Base-by-base conservation (phyloP, 2,888 invertebrate species). In the Drosophila gaucha region DNA sequence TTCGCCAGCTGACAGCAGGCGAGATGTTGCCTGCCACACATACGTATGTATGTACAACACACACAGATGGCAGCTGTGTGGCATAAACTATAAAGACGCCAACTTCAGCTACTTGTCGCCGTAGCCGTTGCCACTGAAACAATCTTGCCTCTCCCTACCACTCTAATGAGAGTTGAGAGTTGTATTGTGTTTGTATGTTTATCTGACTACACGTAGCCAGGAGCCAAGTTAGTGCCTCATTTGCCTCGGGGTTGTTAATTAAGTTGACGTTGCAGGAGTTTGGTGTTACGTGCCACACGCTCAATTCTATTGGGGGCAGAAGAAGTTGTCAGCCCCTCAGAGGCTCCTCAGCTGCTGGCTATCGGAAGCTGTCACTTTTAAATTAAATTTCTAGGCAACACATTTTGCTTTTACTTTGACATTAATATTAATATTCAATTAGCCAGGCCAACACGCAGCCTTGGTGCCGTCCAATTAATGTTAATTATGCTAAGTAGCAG, bases 381-480 rank as follows among this genome's bases (percentile, higher is more conserved):
- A 80, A 83, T 84, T 72, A 68, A 54, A 74, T 77, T 86, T 76
- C 46, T 54, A 38, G 63, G 49, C 64, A 62, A 50, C 47, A 50
- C 56, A 74, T 56, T 83, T 83, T 46, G 57, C 77, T 59, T 68
- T 59, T 47, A 55, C 55, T 84, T 86, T 57, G 76, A 70, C 84
- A 86, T 74, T 77, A 80, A 83, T 77, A 86, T 82, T 80, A 83
- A 82, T 86, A 80, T 84, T 82, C 86, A 84, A 82, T 86, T 86
- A 82, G 80, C 46, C 67, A 28, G 39, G 31, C 57, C 70, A 50
- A 49, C 71, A 60, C 60, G 51, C 46, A n/a, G 51, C 78, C 67
- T 51, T 38, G 26, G 38, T 55, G 59, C 47, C 50, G 38, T 60
- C 31, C 56, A 70, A 74, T 74, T 54, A 74, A 56, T 74, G 64